Percentiles rank a stretch among this genome's conserved stretches.
Evolutionary conservation across 2,888 invertebrate genomes (phyloP).

Genomic region (Ditylenchus weischeri): DNA sequence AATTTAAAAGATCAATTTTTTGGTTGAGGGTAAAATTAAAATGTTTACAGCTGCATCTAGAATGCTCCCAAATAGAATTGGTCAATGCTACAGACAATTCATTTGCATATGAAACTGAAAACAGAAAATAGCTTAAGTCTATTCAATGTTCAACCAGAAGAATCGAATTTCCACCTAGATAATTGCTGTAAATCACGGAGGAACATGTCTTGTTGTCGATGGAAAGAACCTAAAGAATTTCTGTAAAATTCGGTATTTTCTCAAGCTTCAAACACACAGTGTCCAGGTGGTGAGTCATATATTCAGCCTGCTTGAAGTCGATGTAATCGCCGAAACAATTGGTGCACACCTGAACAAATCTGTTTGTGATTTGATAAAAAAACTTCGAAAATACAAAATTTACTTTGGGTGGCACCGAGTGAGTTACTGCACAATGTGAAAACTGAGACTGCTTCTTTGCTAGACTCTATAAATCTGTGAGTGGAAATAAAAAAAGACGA

Average conservation of each 20-base stretch:
- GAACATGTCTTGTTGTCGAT: constrained; percentile 49
- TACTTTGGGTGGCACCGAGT: constrained; percentile 42
- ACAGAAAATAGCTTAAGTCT: constrained; percentile 32
- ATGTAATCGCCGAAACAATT: constrained; percentile 54
- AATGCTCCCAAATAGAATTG: constrained; percentile 49
- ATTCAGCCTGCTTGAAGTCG: constrained; percentile 49
- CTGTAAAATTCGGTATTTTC: constrained; percentile 6
- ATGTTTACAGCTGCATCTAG: constrained; percentile 52
- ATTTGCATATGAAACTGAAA: constrained; percentile 50
- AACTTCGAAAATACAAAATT: background rate
- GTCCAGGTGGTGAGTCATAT: constrained; percentile 49
- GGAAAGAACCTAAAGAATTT: constrained; percentile 35
- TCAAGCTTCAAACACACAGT: constrained; percentile 19
- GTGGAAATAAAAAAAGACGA: too few relatives aligned
- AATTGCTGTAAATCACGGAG: constrained; percentile 50
- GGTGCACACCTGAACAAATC: constrained; percentile 51
- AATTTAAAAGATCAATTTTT: constrained; percentile 11
- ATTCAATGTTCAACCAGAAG: too few relatives aligned
- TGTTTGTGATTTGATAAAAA: constrained; percentile 23
- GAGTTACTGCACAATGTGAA: constrained; percentile 50
- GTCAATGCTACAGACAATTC: constrained; percentile 47
- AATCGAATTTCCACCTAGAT: background rate
- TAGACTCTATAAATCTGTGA: constrained; percentile 25
- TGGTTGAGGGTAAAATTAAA: background rate
- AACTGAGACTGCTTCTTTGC: constrained; percentile 37